Evolutionary conservation across 2,888 invertebrate genomes (phyloP).

Genomic region (Eupithecia subumbrata): DNA sequence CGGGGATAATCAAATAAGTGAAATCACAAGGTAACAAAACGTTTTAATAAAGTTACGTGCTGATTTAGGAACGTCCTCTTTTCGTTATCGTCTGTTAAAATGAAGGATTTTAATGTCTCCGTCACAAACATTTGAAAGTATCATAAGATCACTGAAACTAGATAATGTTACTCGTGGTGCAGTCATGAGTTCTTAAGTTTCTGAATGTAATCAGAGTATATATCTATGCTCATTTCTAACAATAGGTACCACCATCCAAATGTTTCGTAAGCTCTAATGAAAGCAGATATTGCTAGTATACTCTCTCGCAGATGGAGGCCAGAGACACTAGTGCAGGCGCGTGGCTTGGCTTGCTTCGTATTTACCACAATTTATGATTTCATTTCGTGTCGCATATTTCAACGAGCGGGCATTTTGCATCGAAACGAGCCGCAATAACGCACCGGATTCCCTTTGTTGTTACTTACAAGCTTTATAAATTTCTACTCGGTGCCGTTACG

Average conservation of each 20-base stretch:
- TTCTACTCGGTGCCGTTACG: constrained; percentile 44
- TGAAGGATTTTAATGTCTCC: too few species aligned
- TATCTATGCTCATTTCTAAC: constrained; percentile 45
- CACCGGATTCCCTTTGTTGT: constrained; percentile 61
- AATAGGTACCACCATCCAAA: constrained; percentile 45
- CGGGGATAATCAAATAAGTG: too few species aligned
- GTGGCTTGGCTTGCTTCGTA: constrained; percentile 58
- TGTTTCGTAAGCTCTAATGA: constrained; percentile 55
- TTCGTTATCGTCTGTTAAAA: too few species aligned
- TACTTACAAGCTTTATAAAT: constrained; percentile 60
- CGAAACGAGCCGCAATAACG: constrained; percentile 68
- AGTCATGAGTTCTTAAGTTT: constrained; percentile 13
- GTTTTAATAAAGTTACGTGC: too few species aligned
- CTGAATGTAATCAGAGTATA: constrained; percentile 17
- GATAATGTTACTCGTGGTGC: neutral
- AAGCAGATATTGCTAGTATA: constrained; percentile 46
- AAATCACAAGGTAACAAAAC: too few species aligned
- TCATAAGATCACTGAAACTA: neutral
- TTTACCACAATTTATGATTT: constrained; percentile 79
- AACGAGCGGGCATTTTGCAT: constrained; percentile 71
- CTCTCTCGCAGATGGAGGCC: constrained; percentile 46
- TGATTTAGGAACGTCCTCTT: too few species aligned
- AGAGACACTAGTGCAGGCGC: constrained; percentile 53
- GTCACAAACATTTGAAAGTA: neutral
- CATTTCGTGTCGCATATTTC: constrained; percentile 79